Evolutionary conservation across 2,797 vertebrate species (phyloP).

Genomic region (Arctocebus calabarensis): DNA sequence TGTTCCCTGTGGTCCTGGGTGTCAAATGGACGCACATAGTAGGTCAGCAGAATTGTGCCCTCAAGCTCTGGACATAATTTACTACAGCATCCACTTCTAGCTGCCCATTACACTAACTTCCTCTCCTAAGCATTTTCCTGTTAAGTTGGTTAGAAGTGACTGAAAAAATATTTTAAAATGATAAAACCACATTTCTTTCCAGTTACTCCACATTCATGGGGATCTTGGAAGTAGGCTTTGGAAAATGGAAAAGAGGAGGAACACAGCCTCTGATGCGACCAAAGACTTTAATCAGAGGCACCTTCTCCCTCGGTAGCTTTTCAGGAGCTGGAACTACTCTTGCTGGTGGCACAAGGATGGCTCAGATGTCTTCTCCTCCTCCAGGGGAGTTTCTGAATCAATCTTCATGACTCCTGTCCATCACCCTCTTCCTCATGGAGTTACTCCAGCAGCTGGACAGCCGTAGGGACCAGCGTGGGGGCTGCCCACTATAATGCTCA

Average conservation of each 20-base stretch:
- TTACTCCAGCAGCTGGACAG: background rate
- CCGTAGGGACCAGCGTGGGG: background rate
- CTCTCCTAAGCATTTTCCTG: background rate
- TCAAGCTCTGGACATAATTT: background rate
- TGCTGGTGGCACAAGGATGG: constrained; percentile 64
- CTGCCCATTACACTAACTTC: background rate
- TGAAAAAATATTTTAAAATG: background rate
- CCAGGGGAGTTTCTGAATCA: constrained; percentile 78
- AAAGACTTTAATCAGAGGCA: constrained; percentile 68
- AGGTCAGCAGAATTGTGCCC: background rate
- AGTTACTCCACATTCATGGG: background rate
- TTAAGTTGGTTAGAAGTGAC: background rate
- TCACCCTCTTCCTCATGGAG: background rate
- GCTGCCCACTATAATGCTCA: constrained; percentile 52
- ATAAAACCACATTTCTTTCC: background rate
- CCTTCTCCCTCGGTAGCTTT: background rate
- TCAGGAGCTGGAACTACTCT: background rate
- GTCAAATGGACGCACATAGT: background rate
- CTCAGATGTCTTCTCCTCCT: constrained; percentile 78
- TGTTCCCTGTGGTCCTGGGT: background rate
- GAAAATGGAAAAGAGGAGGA: background rate
- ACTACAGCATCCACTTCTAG: background rate
- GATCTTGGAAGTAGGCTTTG: background rate
- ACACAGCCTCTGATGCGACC: background rate
- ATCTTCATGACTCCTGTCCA: constrained; percentile 81